These are phyloP conservation scores for Leucophora obtusa DNA, from an alignment of 2,888 invertebrate genomes.

Conservation along the genomic window DNA sequence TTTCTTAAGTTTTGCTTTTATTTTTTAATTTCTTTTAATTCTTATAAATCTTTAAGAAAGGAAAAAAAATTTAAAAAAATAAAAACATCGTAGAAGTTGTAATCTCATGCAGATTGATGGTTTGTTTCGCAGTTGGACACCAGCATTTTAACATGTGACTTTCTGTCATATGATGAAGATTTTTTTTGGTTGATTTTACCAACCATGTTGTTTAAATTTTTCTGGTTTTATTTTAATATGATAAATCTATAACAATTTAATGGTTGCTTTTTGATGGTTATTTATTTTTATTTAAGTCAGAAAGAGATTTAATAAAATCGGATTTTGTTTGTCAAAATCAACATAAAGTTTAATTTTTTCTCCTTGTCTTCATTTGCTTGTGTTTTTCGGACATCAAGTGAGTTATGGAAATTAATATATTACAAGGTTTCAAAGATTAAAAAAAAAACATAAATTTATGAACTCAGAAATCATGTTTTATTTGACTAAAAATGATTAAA, in stretches of 20 bases:
- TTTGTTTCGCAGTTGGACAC: slow-evolving; percentile 60
- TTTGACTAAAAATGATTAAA: slow-evolving; percentile 59
- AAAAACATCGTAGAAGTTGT: slow-evolving; percentile 51
- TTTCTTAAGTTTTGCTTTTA: slow-evolving; percentile 8
- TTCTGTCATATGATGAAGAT: slow-evolving; percentile 50
- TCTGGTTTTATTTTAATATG: slow-evolving; percentile 20
- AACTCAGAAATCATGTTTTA: slow-evolving; percentile 57
- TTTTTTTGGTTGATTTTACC: slow-evolving; percentile 36
- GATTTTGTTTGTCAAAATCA: slow-evolving; percentile 60
- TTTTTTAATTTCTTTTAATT: slow-evolving; percentile 2
- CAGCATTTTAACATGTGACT: slow-evolving; percentile 60
- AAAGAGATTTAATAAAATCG: slow-evolving; percentile 44
- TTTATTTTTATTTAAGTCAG: neutral
- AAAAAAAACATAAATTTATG: slow-evolving; percentile 41
- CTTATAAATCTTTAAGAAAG: slow-evolving; percentile 19
- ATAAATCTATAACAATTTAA: slow-evolving; percentile 62
- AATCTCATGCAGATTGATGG: slow-evolving; percentile 63
- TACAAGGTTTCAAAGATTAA: slow-evolving; percentile 46
- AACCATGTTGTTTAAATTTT: slow-evolving; percentile 45
- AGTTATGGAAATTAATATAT: slow-evolving; percentile 57
- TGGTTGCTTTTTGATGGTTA: slow-evolving; percentile 23
- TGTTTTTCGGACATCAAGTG: slow-evolving; percentile 39
- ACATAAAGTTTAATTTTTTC: slow-evolving; percentile 42
- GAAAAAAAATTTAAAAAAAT: slow-evolving; percentile 2
- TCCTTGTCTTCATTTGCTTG: slow-evolving; percentile 6